phyloP scores from a whole-genome alignment of 1,140 invertebrate genomes.

The Mactra quadrangularis region DNA sequence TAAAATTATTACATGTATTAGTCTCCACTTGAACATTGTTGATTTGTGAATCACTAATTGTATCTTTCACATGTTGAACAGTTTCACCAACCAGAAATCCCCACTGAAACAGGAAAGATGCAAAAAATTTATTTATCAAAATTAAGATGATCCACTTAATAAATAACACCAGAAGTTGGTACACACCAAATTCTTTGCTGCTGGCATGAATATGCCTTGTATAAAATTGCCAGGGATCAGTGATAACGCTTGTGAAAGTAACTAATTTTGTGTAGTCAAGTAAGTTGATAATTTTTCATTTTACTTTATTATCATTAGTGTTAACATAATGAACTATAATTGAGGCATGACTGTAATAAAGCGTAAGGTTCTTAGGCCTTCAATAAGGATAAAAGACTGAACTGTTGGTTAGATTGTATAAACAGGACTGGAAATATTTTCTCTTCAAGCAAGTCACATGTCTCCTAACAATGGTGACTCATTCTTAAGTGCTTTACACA shows the following conservation, averaged over 20 bases:
- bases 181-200: not conserved
- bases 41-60: slow-evolving; percentile 75
- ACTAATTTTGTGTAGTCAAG: not conserved
- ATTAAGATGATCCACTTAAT: too few relatives aligned
- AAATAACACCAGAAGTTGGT: not conserved
- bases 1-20: slow-evolving; percentile 63
- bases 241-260: not conserved
- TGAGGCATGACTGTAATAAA: too few relatives aligned
- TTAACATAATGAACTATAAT: not conserved
- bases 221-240: not conserved
- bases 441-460: too few relatives aligned
- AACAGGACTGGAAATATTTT: too few relatives aligned
- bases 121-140: not conserved
- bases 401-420: too few relatives aligned
- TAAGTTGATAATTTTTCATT: not conserved
- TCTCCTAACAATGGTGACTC: too few relatives aligned
- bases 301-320: not conserved
- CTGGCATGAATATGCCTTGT: not conserved
- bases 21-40: slow-evolving; percentile 71
- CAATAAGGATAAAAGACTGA: too few relatives aligned
- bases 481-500: too few relatives aligned
- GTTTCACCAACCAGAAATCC: slow-evolving; percentile 70
- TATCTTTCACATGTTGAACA: slow-evolving; percentile 67
- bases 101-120: slow-evolving; percentile 65
- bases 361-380: too few relatives aligned